A percentile compares a stretch with the other conserved stretches of the same genome.
These are phyloP conservation scores for Lasius fuliginosus DNA, from an alignment of 2,888 invertebrate species.

Conservation along the genomic window DNA sequence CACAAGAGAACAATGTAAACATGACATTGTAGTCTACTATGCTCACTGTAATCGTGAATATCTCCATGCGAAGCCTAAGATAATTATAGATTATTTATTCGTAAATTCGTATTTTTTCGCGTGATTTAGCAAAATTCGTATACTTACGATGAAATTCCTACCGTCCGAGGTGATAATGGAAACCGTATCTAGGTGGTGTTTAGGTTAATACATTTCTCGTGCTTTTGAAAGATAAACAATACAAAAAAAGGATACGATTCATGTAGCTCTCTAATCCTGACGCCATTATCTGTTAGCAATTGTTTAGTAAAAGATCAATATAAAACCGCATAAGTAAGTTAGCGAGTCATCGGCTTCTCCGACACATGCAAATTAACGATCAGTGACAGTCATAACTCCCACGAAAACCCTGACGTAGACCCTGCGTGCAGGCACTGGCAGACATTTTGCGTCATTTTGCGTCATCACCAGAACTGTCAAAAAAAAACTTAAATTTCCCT, in stretches of 20 bases:
- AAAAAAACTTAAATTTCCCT: too few species aligned
- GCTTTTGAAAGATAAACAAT: constrained; percentile 3
- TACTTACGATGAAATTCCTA: constrained; percentile 95
- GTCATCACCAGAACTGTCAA: too few species aligned
- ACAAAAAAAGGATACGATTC: constrained; percentile 90
- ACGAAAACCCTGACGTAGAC: too few species aligned
- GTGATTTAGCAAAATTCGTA: neutral
- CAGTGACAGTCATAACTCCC: neutral
- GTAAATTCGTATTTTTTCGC: neutral
- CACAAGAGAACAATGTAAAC: neutral
- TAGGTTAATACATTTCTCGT: constrained; percentile 54
- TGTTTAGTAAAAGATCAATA: constrained; percentile 46
- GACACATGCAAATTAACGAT: neutral
- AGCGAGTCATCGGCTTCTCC: neutral
- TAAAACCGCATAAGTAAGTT: constrained; percentile 4
- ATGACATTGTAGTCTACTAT: neutral
- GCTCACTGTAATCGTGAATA: neutral
- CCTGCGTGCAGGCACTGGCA: too few species aligned
- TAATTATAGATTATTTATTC: neutral
- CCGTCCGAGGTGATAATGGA: constrained; percentile 99
- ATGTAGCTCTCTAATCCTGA: constrained; percentile 95
- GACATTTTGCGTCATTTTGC: too few species aligned
- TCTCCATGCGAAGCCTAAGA: neutral
- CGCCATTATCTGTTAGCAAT: constrained; percentile 88
- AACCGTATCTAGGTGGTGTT: constrained; percentile 90